Conservation (phyloP, 2,113 vertebrate genomes). For the Panurus biarmicus region DNA sequence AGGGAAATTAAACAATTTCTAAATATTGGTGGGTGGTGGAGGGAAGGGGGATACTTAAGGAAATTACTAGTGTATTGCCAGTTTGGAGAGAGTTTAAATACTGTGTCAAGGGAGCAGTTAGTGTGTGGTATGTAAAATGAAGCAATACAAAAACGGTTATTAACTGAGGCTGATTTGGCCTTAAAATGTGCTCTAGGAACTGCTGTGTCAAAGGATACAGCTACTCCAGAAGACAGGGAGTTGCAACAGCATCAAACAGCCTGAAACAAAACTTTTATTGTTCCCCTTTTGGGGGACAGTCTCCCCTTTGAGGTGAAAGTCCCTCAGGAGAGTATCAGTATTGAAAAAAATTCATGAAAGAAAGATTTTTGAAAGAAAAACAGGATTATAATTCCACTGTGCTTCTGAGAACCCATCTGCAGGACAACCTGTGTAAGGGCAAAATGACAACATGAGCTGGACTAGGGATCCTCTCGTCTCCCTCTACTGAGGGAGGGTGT, state of each 20-base stretch:
- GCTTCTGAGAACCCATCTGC: neutral
- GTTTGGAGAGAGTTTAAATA: slow-evolving; percentile 58
- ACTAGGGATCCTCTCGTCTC: neutral
- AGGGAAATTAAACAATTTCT: neutral
- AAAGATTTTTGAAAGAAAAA: neutral
- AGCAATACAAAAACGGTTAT: slow-evolving; percentile 55
- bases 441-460: neutral
- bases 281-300: neutral
- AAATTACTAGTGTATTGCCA: slow-evolving; percentile 36
- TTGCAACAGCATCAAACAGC: slow-evolving; percentile 16
- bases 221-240: neutral
- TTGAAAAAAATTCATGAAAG: neutral
- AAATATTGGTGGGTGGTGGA: neutral
- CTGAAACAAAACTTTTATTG: neutral
- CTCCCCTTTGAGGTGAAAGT: neutral
- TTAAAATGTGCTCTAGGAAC: slow-evolving; percentile 51
- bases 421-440: neutral
- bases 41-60: neutral
- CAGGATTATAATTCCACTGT: neutral
- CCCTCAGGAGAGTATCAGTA: neutral
- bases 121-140: slow-evolving; percentile 54
- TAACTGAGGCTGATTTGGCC: slow-evolving; percentile 48
- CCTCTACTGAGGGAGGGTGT: neutral
- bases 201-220: slow-evolving; percentile 53
- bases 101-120: slow-evolving; percentile 45